phyloP scores from a whole-genome alignment of 2,888 invertebrate genomes.

The Formica aserva region DNA sequence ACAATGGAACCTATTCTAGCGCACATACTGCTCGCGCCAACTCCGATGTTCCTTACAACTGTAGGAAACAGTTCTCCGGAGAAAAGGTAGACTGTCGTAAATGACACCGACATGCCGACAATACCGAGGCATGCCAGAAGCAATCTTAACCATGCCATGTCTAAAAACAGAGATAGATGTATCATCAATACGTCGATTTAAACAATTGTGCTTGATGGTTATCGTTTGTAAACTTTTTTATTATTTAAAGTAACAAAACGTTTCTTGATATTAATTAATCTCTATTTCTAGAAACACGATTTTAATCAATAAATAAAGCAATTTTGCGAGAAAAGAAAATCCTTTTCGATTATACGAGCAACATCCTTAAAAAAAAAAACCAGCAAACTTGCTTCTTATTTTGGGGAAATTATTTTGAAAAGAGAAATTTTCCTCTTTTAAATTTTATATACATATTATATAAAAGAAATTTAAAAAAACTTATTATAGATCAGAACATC shows the following conservation, averaged over 20 bases:
- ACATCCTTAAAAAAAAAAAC: neutral
- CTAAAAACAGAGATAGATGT: constrained; percentile 70
- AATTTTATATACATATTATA: neutral
- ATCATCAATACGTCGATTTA: neutral
- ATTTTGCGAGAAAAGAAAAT: neutral
- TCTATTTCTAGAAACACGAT: neutral
- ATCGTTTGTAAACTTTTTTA: constrained; percentile 11
- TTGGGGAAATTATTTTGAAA: neutral
- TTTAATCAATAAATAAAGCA: neutral
- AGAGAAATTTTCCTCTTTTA: neutral
- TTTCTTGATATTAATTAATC: neutral
- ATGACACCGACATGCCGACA: constrained; percentile 93
- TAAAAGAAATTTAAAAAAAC: neutral
- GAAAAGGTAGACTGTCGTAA: constrained; percentile 95
- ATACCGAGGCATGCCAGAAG: constrained; percentile 91
- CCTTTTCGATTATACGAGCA: neutral
- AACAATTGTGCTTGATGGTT: neutral
- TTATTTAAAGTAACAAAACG: neutral
- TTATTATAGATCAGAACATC: neutral
- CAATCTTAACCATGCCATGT: constrained; percentile 87
- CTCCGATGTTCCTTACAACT: constrained; percentile 94
- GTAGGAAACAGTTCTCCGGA: constrained; percentile 96
- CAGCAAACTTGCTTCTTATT: neutral
- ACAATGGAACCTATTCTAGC: constrained; percentile 95
- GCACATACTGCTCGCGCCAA: constrained; percentile 94